These are phyloP conservation scores for Leucania comma DNA, from an alignment of 2,888 invertebrate species.

Conservation along the genomic window DNA sequence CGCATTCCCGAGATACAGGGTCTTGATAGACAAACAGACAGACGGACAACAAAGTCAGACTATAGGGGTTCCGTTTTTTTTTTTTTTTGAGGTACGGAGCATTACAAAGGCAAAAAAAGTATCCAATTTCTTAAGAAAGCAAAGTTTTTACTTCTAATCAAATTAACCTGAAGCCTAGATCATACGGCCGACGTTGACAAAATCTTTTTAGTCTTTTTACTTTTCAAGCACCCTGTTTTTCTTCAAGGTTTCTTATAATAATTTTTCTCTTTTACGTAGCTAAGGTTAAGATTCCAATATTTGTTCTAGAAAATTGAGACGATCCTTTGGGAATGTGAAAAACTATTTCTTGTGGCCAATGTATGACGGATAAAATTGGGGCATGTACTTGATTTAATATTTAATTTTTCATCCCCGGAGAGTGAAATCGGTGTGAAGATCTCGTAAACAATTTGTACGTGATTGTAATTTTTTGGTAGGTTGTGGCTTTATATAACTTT, in stretches of 20 bases:
- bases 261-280: slow-evolving; percentile 2
- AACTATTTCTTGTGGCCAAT: slow-evolving; percentile 37
- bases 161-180: not conserved
- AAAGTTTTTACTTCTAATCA: slow-evolving; percentile 16
- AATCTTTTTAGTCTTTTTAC: not conserved
- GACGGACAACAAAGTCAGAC: too few species aligned
- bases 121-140: not conserved
- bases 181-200: not conserved
- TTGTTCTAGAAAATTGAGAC: slow-evolving; percentile 40
- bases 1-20: too few species aligned
- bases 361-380: slow-evolving; percentile 23
- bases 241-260: not conserved
- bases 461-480: slow-evolving; percentile 11
- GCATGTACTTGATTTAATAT: slow-evolving; percentile 35
- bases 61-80: too few species aligned
- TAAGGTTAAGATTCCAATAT: slow-evolving; percentile 25
- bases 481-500: slow-evolving; percentile 5
- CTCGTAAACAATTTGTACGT: slow-evolving; percentile 33
- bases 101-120: not conserved
- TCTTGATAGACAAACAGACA: too few species aligned
- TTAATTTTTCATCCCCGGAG: slow-evolving; percentile 51
- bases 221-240: not conserved
- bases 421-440: slow-evolving; percentile 21
- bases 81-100: too few species aligned
- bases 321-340: slow-evolving; percentile 21